Base-by-base conservation (phyloP, 2,797 vertebrate species). In the Gobionotothen gibberifrons region DNA sequence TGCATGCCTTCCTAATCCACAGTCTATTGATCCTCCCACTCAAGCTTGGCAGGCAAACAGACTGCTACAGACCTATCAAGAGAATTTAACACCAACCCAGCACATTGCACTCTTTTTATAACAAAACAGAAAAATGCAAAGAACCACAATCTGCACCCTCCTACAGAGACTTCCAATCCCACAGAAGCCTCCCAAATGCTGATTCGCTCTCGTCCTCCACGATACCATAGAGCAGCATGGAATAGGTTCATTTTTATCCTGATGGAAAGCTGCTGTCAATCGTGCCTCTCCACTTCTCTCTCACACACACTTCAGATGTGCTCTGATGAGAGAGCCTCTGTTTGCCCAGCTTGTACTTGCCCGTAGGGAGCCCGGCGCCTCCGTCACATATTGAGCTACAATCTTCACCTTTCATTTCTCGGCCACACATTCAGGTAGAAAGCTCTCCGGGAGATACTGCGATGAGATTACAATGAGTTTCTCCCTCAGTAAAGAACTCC, bases 381-480 rank as follows among this genome's bases (percentile, higher is more conserved):
- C 82, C 57, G 43, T 82, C 84, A 62, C 83, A 89, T 85, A 89
- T 84, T 87, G 85, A 82, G 89, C 87, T 83, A 85, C 91, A 93
- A 89, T 91, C 89, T 88, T 83, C 88, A 90, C 89, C 89, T 93
- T 92, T 91, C 87, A 90, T 91, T 92, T 90, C 79, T 84, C 82
- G 77, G 83, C 90, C 88, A 83, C 87, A 87, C 81, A 78, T 79
- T 90, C 89, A 89, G 89, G 90, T 92, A 87, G 87, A 92, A 90
- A 87, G 87, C 88, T 91, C 87, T 90, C 88, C 76, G 78, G 86
- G 85, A 91, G 91, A 91, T 87, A 77, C 85, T 85, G 84, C 86
- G 91, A 91, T 89, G 93, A 91, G 91, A 93, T 93, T 91, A 93
- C 91, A 91, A 89, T 92, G 91, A 91, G 84, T 92, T 89, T 89